Base-by-base conservation (phyloP, 2,113 vertebrate species). In the Pelecanoides urinatrix region DNA sequence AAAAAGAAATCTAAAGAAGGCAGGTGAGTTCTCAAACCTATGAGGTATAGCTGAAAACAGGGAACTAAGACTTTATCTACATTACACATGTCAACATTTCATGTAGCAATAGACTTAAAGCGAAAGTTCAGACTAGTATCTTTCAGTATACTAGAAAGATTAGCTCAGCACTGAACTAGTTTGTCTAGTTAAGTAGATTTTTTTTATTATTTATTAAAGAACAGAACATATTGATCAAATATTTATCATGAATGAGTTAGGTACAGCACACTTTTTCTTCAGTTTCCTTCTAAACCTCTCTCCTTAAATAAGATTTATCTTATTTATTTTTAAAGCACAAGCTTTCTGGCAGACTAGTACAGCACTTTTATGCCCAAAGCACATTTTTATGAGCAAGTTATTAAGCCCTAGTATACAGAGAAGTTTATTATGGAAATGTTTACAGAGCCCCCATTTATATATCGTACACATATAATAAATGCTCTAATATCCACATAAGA, bases 371-470 rank as follows among this genome's bases (percentile, higher is more conserved):
- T 65, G 80, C 44, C 36, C 62, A 89, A 94, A 95, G 50, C 34
- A 88, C 4, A 1, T 49, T 91, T 96, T 94, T 94, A 96, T 66
- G 49, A 80, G 36, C 56, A 68, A 13, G 4, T 84, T 94, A 95
- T 78, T 89, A 96, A 91, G 66, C 26, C 7, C 47, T 67, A 7
- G 5, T 65, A 84, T 56, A 92, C 40, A 89, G 70, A 91, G 49
- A n/a, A 87, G 65, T 78, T 95, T 78, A 78, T 91, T 87, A 95
- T 36, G 58, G 61, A 87, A 94, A 79, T 30, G 66, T 94, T 94
- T 82, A 87, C 80, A 82, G 66, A 87, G 53, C 11, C 38, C 20
- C 74, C 40, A 40, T 40, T 13, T 40, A 78, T 73, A 63, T 84
- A 84, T 40, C 65, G 44, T 65, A 76, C 40, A 38, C 3, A 1